Conservation (phyloP, 2,113 vertebrate species). For the Xyrauchen texanus region DNA sequence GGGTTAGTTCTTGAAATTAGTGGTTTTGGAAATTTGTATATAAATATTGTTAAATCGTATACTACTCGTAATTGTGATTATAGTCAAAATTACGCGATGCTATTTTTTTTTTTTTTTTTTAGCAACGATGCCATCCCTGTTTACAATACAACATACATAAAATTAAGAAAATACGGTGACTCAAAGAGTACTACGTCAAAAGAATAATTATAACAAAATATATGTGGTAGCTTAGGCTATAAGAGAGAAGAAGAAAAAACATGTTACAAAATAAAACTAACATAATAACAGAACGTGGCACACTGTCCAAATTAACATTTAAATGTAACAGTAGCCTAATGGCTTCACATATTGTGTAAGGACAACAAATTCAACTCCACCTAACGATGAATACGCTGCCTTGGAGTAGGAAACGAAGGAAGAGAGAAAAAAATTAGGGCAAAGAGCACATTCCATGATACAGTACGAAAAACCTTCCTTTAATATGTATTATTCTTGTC, state of each 20-base stretch:
- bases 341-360: neutral
- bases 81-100: too few species aligned
- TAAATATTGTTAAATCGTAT: too few species aligned
- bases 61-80: too few species aligned
- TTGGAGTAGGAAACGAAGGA: conserved; percentile 56
- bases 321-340: neutral
- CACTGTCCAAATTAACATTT: neutral
- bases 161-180: too few species aligned
- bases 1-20: neutral
- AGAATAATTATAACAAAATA: neutral
- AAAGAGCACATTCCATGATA: conserved; percentile 72
- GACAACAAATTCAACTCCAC: conserved; percentile 44
- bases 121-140: too few species aligned
- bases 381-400: conserved; percentile 22
- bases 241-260: neutral
- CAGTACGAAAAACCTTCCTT: conserved; percentile 71
- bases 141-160: too few species aligned
- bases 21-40: neutral
- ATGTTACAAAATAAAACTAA: neutral
- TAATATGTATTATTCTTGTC: conserved; percentile 75
- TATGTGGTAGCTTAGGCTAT: neutral
- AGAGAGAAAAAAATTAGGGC: conserved; percentile 62
- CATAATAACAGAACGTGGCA: conserved; percentile 2
- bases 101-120: too few species aligned
- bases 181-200: neutral